Base-by-base conservation (phyloP, 2,888 invertebrate species). In the Dryobota labecula region DNA sequence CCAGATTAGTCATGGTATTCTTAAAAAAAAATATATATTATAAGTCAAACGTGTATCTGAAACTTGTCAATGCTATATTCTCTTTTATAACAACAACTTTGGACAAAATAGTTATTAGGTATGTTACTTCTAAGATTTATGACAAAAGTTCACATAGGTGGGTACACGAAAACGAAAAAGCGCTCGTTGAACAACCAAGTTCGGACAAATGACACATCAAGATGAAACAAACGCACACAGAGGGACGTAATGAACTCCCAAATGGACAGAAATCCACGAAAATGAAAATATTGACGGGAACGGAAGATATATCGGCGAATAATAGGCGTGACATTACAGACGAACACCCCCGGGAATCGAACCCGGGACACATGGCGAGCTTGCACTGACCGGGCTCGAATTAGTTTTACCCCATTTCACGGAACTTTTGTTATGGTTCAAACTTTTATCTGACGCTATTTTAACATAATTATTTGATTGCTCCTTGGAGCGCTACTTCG, bases 321-420 rank as follows among this genome's bases (percentile, higher is more conserved):
- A 95, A 96, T 93, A 95, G 92, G 93, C 95, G 95, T 95, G 93
- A 95, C 95, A 95, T 94, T 94, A 92, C 90, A 90, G 88, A 87
- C 88, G 86, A 83, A 76, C 89, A 90, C 92, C 93, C 94, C 94
- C 93, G 95, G 95, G 95, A 95, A 89, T 92, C 90, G 88, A 95
- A 94, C 93, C 88, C 77, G 86, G 87, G 88, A 86, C 95, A 96
- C 94, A 95, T 95, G 95, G 94, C 92, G 86, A 88, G 87, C 84
- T 83, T 71, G 76, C 73, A 86, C 88, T 90, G 88, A 86, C 91
- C 90, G 88, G 80, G 84, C 83, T 82, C 82, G 90, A 93, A 94
- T 94, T 94, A 93, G 91, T 93, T 94, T 93, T 94, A 94, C 94
- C 94, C 94, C 90, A 95, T 95, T 95, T 95, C 95, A 95, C 92